phyloP scores from a whole-genome alignment of 2,888 invertebrate species.

The Drosophila atripex region DNA sequence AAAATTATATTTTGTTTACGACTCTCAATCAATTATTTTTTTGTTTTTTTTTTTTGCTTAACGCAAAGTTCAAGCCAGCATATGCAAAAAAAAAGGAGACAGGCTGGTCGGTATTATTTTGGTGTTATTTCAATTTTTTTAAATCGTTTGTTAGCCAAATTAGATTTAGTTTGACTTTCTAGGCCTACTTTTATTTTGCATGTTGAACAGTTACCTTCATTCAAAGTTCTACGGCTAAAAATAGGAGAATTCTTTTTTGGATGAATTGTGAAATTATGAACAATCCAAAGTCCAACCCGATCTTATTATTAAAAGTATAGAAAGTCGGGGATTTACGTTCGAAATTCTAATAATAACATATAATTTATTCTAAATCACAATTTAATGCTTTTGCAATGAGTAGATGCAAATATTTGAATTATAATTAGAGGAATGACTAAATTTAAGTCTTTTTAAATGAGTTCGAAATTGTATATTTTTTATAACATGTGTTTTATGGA shows the following conservation, averaged over 20 bases:
- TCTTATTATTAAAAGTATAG: neutral
- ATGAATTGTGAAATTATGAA: neutral
- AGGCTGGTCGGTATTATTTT: neutral
- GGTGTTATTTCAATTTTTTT: neutral
- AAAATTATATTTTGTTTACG: conserved; percentile 22
- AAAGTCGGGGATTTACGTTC: neutral
- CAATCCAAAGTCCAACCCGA: neutral
- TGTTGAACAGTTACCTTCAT: neutral
- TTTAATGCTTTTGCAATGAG: neutral
- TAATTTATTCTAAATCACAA: neutral
- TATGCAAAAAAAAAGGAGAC: conserved; percentile 11
- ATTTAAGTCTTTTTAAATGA: neutral
- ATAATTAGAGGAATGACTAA: neutral
- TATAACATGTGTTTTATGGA: neutral
- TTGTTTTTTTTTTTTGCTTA: conserved; percentile 14
- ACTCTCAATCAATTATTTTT: conserved; percentile 39
- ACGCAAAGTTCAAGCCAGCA: conserved; percentile 24
- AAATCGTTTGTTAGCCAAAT: conserved; percentile 15
- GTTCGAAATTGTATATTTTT: neutral
- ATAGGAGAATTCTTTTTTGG: neutral
- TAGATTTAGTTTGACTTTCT: conserved; percentile 11
- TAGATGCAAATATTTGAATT: neutral
- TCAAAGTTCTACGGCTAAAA: conserved; percentile 14
- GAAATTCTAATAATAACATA: conserved; percentile 1
- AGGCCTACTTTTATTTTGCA: conserved; percentile 3